Evolutionary conservation across 2,797 vertebrate species (phyloP), one percentile per base, ranked within the genome.

Genomic region (Sarcophilus harrisii): DNA sequence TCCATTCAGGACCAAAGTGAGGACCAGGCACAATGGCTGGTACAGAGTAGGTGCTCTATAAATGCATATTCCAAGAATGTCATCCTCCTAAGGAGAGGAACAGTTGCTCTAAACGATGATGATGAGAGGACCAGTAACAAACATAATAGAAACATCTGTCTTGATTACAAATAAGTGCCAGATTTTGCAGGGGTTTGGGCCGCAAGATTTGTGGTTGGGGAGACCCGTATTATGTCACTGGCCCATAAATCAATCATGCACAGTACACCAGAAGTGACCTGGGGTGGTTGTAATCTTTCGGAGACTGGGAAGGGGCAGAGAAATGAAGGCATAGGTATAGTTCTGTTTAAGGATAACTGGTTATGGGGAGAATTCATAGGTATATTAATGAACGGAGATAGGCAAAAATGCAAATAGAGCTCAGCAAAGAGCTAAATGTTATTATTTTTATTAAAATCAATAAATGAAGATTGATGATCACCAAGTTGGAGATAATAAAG

Each of bases 381-480:
- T 9, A 11, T 28, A 24, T 30, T 93, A 21, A 54, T 0, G 90
- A 92, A 49, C 92, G 14, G 94, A 95, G 59, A 87, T 38, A 11
- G 45, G 90, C 38, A 93, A 49, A 92, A n/a, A 94, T 59, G 91
- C 21, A 58, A 73, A 32, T 0, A 0, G 11, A 89, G 92, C 16
- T 59, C 28, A 62, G 55, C 1, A 49, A 93, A 93, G 89, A 52
- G 52, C 8, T 54, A 60, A 92, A 38, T 54, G 32, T 89, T 60
- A 92, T 27, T 12, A 27, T 95, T 49, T 92, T 94, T 57, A 55
- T 93, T 94, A 21, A 49, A 97, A 81, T 81, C 38, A 81, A 81
- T 45, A 45, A 81, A 81, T 45, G 21, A 96, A 62, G 11, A 55
- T 12, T 55, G 27, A 29, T 12, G 13, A 93, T 73, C 73, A 92